These are phyloP conservation scores for Stomatorhinus walkeri DNA, from an alignment of 2,797 vertebrate genomes.

Conservation along the genomic window DNA sequence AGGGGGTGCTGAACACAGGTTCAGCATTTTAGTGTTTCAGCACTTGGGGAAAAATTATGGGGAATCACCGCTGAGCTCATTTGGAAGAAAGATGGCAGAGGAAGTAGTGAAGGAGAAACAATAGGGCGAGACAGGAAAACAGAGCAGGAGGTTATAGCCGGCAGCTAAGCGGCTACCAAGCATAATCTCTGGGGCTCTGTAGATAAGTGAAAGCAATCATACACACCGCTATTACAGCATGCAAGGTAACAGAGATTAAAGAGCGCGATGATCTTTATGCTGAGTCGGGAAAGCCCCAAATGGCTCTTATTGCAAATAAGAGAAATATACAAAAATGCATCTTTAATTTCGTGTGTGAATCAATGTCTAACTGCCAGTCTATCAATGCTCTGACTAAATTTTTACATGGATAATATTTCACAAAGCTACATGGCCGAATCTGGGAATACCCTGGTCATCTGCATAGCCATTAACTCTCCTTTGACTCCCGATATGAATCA, in stretches of 20 bases:
- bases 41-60: conserved; percentile 66
- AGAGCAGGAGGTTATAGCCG: not conserved
- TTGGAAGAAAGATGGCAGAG: conserved; percentile 39
- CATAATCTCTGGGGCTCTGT: not conserved
- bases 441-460: not conserved
- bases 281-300: not conserved
- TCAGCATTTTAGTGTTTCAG: conserved; percentile 43
- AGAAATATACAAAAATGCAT: not conserved
- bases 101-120: not conserved
- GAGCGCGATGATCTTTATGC: not conserved
- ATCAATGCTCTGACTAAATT: not conserved
- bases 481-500: not conserved
- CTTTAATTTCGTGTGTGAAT: not conserved
- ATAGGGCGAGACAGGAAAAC: not conserved
- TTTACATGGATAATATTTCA: not conserved
- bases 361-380: not conserved
- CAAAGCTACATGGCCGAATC: not conserved
- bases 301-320: not conserved
- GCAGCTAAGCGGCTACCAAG: not conserved
- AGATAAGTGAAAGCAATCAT: not conserved
- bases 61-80: conserved; percentile 68
- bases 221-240: too few species aligned
- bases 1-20: not conserved
- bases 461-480: not conserved
- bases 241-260: not conserved